Evolutionary conservation across 2,113 vertebrate species (phyloP).

Genomic region (Pundamilia nyererei): DNA sequence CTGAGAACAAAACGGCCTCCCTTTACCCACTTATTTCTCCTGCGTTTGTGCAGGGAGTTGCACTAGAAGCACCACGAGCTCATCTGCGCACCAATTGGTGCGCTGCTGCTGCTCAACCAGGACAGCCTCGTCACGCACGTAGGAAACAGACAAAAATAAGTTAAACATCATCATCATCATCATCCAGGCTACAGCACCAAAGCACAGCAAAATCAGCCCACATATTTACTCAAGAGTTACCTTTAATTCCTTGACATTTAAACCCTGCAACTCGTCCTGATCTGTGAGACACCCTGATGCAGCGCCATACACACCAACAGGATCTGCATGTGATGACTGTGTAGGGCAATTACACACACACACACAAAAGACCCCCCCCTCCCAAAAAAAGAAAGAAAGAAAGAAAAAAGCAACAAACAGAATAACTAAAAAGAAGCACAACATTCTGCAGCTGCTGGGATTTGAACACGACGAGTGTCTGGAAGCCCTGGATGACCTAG

Average conservation of each 20-base stretch:
- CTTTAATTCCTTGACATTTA: neutral
- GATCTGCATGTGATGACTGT: slow-evolving; percentile 3
- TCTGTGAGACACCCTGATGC: neutral
- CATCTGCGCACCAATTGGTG: slow-evolving; percentile 7
- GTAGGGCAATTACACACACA: neutral
- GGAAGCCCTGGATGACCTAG: slow-evolving; percentile 79
- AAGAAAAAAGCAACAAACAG: neutral
- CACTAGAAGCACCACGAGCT: slow-evolving; percentile 59
- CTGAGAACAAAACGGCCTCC: neutral
- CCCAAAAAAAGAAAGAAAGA: neutral
- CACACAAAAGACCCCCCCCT: neutral
- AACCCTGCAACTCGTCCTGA: neutral
- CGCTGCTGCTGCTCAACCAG: slow-evolving; percentile 27
- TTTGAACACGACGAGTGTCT: slow-evolving; percentile 64
- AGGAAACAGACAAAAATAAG: slow-evolving; percentile 24
- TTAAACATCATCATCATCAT: neutral
- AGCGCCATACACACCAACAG: neutral
- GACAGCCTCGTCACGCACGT: slow-evolving; percentile 4
- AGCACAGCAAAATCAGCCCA: slow-evolving; percentile 31
- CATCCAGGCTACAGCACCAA: slow-evolving; percentile 39
- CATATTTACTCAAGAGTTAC: neutral
- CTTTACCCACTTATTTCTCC: slow-evolving; percentile 1
- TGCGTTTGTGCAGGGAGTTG: slow-evolving; percentile 48
- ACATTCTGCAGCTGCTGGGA: slow-evolving; percentile 69
- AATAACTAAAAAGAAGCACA: slow-evolving; percentile 1